A percentile compares a stretch with the other conserved stretches of the same genome.
phyloP scores from a whole-genome alignment of 2,113 vertebrate genomes.

The Fukomys damarensis region DNA sequence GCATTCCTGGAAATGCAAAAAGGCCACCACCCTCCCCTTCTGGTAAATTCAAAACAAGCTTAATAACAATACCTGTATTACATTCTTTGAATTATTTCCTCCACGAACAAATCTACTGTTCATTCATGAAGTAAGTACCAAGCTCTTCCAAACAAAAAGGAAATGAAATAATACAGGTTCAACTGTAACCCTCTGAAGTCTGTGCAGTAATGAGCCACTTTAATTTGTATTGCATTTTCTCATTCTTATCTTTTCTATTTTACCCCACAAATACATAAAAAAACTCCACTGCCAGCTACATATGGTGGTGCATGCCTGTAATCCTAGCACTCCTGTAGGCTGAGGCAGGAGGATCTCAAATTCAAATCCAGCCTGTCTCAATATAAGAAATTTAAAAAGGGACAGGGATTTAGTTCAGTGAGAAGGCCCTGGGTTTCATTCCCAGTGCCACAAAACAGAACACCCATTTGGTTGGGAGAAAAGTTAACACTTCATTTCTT shows the following conservation, averaged over 20 bases:
- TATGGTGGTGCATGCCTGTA: background rate
- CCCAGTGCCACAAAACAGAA: background rate
- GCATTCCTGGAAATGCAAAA: conserved; percentile 55
- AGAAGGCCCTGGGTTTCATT: background rate
- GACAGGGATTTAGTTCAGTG: background rate
- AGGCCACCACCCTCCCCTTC: fast-evolving
- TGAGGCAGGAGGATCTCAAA: background rate
- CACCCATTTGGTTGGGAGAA: background rate
- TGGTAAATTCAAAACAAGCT: conserved; percentile 16
- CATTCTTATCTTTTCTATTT: background rate
- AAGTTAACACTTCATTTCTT: background rate
- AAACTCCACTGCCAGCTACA: background rate
- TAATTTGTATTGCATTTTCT: background rate
- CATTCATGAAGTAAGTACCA: background rate
- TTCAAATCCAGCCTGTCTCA: background rate
- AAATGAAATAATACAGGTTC: conserved; percentile 32
- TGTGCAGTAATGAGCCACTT: background rate
- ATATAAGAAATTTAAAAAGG: too few relatives aligned
- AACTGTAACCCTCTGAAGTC: background rate
- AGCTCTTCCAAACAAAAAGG: conserved; percentile 41
- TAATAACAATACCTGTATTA: background rate
- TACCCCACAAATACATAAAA: background rate
- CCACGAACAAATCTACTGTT: background rate
- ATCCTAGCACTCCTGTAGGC: background rate
- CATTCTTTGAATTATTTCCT: conserved; percentile 35